Percentiles rank a stretch among this genome's conserved stretches.
Conservation (phyloP, 2,797 vertebrate species). For the Catharus ustulatus region DNA sequence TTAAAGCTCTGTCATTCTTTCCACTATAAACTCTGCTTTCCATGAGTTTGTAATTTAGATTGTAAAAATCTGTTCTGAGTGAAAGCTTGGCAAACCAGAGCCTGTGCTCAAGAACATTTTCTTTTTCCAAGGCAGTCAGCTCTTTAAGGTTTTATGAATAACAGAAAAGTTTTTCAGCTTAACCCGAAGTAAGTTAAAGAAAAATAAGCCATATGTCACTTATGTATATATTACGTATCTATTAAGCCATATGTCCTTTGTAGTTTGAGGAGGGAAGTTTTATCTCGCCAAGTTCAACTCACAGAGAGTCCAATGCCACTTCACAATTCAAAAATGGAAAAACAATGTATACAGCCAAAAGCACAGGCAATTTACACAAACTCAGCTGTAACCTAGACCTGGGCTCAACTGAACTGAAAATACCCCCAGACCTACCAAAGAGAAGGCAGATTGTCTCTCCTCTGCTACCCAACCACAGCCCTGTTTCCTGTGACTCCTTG, state of each 20-base stretch:
- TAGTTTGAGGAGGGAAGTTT: background rate
- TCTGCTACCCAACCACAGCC: background rate
- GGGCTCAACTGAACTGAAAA: background rate
- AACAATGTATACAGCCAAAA: background rate
- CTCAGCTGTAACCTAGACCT: background rate
- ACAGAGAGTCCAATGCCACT: background rate
- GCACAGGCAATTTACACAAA: background rate
- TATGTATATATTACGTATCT: too few relatives aligned
- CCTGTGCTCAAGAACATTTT: background rate
- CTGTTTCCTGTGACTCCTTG: background rate
- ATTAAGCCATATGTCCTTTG: background rate
- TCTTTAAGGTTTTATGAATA: background rate
- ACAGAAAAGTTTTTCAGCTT: background rate
- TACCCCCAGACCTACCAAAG: background rate
- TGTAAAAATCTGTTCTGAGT: slow-evolving; percentile 39
- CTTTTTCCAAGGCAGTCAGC: slow-evolving; percentile 10
- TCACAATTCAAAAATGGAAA: background rate
- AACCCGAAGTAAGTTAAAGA: background rate
- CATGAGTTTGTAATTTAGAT: slow-evolving; percentile 39
- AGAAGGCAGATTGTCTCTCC: background rate
- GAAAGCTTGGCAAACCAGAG: background rate
- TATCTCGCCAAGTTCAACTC: background rate
- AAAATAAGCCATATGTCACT: background rate
- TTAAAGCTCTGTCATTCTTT: slow-evolving; percentile 38
- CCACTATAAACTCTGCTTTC: slow-evolving; percentile 45